These are phyloP conservation scores for Nannobrachium achirus DNA, from an alignment of 2,113 vertebrate species.

Conservation along the genomic window DNA sequence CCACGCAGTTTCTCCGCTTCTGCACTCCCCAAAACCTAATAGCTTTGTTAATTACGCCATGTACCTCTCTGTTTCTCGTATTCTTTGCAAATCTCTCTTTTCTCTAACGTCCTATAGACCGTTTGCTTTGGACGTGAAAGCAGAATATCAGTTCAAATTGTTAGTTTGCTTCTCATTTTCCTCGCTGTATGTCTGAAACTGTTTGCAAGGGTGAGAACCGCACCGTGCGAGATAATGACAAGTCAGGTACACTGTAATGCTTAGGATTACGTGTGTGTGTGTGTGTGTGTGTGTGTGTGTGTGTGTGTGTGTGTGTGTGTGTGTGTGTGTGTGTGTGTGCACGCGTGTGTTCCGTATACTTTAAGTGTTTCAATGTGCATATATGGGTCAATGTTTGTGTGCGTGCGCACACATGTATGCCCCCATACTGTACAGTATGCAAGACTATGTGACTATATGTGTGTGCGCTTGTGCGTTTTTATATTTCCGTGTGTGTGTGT, in stretches of 20 bases:
- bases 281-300: neutral
- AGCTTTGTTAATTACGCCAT: slow-evolving; percentile 66
- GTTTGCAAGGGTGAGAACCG: neutral
- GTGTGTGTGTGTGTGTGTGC: neutral
- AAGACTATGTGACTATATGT: neutral
- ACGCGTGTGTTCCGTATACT: neutral
- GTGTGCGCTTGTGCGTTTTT: slow-evolving; percentile 9
- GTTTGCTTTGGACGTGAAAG: slow-evolving; percentile 73
- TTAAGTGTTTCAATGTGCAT: too few relatives aligned
- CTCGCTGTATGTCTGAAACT: neutral
- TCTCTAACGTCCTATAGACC: slow-evolving; percentile 71
- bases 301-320: neutral
- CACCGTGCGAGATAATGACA: slow-evolving; percentile 8
- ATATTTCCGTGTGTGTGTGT: neutral
- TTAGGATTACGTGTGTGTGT: neutral
- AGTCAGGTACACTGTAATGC: too few relatives aligned
- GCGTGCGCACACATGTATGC: neutral
- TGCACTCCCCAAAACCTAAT: slow-evolving; percentile 58
- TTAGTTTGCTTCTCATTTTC: slow-evolving; percentile 32
- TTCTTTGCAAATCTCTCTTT: slow-evolving; percentile 40
- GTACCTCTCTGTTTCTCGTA: slow-evolving; percentile 47
- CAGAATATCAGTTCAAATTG: slow-evolving; percentile 56
- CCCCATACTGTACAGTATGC: neutral
- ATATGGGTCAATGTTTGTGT: neutral
- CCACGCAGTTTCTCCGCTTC: slow-evolving; percentile 55